A percentile compares a stretch with the other conserved stretches of the same genome.
These are phyloP conservation scores for Phalanger gymnotis DNA, from an alignment of 2,797 vertebrate genomes.

Conservation along the genomic window DNA sequence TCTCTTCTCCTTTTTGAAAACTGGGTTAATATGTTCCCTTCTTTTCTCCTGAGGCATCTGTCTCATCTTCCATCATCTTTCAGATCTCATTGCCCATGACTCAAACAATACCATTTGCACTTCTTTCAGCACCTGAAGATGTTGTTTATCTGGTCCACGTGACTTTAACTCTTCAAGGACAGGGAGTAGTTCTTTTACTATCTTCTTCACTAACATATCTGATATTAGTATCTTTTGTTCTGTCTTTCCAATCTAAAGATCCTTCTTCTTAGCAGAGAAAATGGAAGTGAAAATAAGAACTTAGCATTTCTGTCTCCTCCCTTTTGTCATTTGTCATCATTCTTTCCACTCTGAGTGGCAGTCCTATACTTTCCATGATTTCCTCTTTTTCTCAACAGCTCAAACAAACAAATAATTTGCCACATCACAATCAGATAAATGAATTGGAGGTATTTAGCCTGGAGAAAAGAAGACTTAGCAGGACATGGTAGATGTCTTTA, in stretches of 20 bases:
- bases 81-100: background rate
- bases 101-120: background rate
- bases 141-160: background rate
- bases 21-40: background rate
- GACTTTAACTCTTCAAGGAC: background rate
- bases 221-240: background rate
- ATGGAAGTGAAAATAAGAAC: background rate
- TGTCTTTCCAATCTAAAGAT: background rate
- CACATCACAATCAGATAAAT: background rate
- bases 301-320: background rate
- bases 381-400: background rate
- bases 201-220: background rate
- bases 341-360: background rate
- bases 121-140: background rate
- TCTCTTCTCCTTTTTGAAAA: background rate
- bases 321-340: background rate
- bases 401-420: background rate
- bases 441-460: background rate
- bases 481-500: background rate
- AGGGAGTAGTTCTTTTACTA: background rate
- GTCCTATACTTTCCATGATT: background rate
- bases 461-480: background rate
- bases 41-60: background rate
- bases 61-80: background rate
- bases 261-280: background rate